Conservation (phyloP, 2,113 vertebrate genomes). For the Nerophis lumbriciformis region DNA sequence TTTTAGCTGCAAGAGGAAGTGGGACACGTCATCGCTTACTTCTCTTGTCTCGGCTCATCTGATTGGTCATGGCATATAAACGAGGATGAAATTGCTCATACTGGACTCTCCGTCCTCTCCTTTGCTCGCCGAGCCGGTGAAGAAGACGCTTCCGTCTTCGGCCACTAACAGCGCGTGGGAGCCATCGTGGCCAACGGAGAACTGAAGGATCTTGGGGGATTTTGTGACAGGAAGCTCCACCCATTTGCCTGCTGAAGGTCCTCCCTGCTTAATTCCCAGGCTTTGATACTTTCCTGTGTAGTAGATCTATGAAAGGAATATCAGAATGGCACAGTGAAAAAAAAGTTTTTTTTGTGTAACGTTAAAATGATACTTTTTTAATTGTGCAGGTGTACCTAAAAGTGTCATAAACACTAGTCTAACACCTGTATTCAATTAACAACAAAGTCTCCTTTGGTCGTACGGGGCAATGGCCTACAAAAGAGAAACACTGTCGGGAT, state of each 20-base stretch:
- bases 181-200: conserved; percentile 97
- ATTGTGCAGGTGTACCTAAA: too few species aligned
- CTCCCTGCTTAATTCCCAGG: conserved; percentile 97
- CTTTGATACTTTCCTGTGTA: conserved; percentile 99
- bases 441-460: too few species aligned
- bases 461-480: too few species aligned
- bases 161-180: conserved; percentile 94
- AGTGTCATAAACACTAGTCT: too few species aligned
- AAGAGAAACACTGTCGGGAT: too few species aligned
- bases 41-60: not conserved
- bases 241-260: conserved; percentile 95
- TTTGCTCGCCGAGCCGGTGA: conserved; percentile 96
- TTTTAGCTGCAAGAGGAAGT: conserved; percentile 80
- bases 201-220: conserved; percentile 95
- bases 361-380: too few species aligned
- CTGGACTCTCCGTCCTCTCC: conserved; percentile 98
- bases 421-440: too few species aligned
- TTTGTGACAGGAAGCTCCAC: conserved; percentile 95
- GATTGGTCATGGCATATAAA: not conserved
- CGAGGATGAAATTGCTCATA: conserved; percentile 57
- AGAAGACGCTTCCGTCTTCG: conserved; percentile 97
- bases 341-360: too few species aligned
- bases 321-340: not conserved
- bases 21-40: not conserved
- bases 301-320: conserved; percentile 78